Evolutionary conservation across 2,113 vertebrate genomes (phyloP), one percentile per base, ranked within the genome.

Genomic region (Gambusia affinis): DNA sequence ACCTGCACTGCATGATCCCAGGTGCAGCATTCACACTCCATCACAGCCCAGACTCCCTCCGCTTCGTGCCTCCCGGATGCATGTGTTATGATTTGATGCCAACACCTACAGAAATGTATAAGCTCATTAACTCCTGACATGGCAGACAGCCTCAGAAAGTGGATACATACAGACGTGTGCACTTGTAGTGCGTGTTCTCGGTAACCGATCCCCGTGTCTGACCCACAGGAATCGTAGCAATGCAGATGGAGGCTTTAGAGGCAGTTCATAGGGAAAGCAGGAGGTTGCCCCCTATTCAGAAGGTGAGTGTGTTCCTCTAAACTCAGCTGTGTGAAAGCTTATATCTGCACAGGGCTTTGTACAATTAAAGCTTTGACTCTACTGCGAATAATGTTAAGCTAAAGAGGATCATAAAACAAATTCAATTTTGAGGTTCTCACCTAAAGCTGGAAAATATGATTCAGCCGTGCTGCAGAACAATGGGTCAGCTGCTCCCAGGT

Each of bases 1-100:
- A 95, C 79, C 95, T 99, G 91, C 97, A 99, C 87, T 97, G 95
- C 88, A 99, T 99, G 98, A 98, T 99, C 87, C 98, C 98, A 95
- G 98, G 98, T 99, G 87, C 54, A 70, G 54, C 29, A 1, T 72
- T 39, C 65, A 47, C 75, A 44, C 29, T 64, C 72, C 67, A 44
- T 57, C 7, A 0, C 72, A 74, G 75, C 77, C 67, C 82, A 76
- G 74, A 84, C 82, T 85, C 74, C 80, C 65, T 65, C 64, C 69
- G 69, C 72, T 73, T 80, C 67, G 33, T 66, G 31, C 73, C 54
- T 31, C 17, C 47, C 31, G 14, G 11, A 73, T 29, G 67, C 75
- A 72, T 84, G 74, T 74, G 54, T 85, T 89, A 73, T 88, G 68
- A 85, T 74, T 64, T 30, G 17, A 72, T 44, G 72, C 72, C 67